These are phyloP conservation scores for Geotrypetes seraphini DNA, from an alignment of 2,797 vertebrate species.

Conservation along the genomic window DNA sequence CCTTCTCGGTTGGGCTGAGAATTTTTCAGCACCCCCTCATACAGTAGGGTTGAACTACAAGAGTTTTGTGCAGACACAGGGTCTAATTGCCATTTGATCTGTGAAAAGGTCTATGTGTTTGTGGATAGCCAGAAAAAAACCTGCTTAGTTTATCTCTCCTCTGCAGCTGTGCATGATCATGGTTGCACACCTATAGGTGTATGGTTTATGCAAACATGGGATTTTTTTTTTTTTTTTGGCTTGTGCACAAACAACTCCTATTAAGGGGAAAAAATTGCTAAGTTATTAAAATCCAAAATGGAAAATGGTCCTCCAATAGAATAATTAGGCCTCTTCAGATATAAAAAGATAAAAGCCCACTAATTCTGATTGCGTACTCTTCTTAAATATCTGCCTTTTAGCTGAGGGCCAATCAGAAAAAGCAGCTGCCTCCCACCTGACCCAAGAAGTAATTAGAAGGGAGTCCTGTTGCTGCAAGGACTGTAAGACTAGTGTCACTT, in stretches of 20 bases:
- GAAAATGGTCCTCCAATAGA: conserved; percentile 59
- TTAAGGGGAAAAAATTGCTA: no score
- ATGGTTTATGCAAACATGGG: conserved; percentile 33
- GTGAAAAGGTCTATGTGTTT: rapidly evolving
- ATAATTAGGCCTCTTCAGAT: conserved; percentile 64
- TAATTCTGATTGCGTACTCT: conserved; percentile 66
- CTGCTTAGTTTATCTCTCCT: neutral
- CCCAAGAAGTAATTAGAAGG: conserved; percentile 59
- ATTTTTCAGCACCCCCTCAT: no score
- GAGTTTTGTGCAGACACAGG: neutral
- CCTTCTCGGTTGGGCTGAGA: no score
- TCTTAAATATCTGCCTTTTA: conserved; percentile 37
- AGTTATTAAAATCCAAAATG: no score
- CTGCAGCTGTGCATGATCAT: neutral
- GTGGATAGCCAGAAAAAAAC: neutral
- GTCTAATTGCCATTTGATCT: neutral
- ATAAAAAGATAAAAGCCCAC: conserved; percentile 67
- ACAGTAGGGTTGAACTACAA: neutral
- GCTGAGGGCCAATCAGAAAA: conserved; percentile 54
- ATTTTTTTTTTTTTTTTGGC: conserved; percentile 53
- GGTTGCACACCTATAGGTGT: conserved; percentile 10
- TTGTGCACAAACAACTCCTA: conserved; percentile 61
- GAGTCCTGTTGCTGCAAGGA: conserved; percentile 44
- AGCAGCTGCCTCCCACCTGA: conserved; percentile 57
- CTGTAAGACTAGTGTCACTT: conserved; percentile 52